A percentile compares a stretch with the other conserved stretches of the same genome.
Conservation (phyloP, 2,888 invertebrate species). For the Oasisia sp. region DNA sequence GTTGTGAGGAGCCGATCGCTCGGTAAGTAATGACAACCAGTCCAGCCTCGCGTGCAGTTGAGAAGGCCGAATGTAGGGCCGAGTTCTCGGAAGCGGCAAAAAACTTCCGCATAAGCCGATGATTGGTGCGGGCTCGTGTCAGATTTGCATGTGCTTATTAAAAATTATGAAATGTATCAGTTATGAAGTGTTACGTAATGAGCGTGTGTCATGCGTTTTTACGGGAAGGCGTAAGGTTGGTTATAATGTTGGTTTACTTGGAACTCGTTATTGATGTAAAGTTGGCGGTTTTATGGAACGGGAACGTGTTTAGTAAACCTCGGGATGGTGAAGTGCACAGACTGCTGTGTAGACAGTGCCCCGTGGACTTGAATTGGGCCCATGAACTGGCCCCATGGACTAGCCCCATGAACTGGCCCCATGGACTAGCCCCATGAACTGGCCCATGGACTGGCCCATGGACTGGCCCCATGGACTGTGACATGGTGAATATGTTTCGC, state of each 20-base stretch:
- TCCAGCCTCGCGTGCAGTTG: background rate
- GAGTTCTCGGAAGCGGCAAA: background rate
- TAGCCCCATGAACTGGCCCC: no score
- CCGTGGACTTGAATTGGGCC: background rate
- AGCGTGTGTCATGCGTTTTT: background rate
- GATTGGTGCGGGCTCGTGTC: background rate
- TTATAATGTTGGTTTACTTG: background rate
- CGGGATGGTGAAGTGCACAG: background rate
- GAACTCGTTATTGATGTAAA: background rate
- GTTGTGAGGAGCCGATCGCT: background rate
- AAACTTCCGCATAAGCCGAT: background rate
- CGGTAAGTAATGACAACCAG: background rate
- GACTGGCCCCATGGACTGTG: background rate
- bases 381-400: no score
- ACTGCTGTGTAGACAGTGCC: background rate
- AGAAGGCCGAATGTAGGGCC: no score
- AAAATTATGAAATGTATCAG: background rate
- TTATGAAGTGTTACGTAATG: background rate
- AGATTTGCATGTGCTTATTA: background rate
- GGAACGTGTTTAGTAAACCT: background rate
- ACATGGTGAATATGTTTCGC: background rate
- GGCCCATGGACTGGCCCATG: no score
- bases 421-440: no score
- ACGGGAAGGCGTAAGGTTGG: background rate
- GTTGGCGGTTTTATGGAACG: background rate